Evolutionary conservation across 2,888 invertebrate species (phyloP).

Genomic region (Orthosia incerta): DNA sequence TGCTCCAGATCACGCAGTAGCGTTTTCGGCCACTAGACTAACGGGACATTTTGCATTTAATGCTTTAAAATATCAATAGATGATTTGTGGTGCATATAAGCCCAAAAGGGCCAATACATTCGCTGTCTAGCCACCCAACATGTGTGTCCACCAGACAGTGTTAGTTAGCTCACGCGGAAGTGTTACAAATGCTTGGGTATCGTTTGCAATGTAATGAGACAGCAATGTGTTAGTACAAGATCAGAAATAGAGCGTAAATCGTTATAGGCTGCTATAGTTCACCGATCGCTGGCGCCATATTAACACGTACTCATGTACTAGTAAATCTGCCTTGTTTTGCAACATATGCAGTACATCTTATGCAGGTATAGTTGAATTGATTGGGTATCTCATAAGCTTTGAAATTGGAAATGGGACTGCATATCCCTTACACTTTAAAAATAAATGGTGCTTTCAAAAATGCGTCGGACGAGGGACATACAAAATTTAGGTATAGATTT

Average conservation of each 20-base stretch:
- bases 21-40: too few species aligned
- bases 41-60: too few species aligned
- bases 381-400: background rate
- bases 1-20: too few species aligned
- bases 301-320: conserved; percentile 30
- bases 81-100: background rate
- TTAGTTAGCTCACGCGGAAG: conserved; percentile 58
- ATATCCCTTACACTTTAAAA: background rate
- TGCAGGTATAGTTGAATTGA: background rate
- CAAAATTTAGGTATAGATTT: background rate
- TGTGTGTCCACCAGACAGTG: conserved; percentile 13
- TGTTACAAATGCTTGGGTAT: conserved; percentile 62
- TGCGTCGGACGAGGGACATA: background rate
- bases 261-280: conserved; percentile 60
- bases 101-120: background rate
- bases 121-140: background rate
- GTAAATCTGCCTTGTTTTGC: conserved; percentile 40
- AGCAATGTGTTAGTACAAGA: conserved; percentile 55
- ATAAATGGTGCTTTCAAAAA: background rate
- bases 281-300: conserved; percentile 50
- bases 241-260: conserved; percentile 64
- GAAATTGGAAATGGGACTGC: background rate
- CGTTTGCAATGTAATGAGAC: conserved; percentile 62
- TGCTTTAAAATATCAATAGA: too few species aligned
- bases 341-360: conserved; percentile 22